Percentiles rank a stretch among this genome's conserved stretches.
Conservation (phyloP, 2,113 vertebrate genomes). For the Todiramphus chloris region DNA sequence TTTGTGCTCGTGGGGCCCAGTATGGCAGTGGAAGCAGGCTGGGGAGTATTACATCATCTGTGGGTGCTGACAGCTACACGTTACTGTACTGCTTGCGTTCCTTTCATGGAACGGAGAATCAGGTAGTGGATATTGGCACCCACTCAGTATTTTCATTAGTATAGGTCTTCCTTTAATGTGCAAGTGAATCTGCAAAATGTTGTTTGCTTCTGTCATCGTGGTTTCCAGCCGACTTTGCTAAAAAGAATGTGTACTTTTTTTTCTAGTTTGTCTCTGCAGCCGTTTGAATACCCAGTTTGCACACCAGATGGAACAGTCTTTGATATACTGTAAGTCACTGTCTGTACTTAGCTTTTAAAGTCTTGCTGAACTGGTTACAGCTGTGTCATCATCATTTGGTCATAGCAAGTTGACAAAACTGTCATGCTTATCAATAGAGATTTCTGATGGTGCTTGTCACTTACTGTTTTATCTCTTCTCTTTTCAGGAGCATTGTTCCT, state of each 20-base stretch:
- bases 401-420: neutral
- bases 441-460: neutral
- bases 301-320: constrained; percentile 91
- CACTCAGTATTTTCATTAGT: neutral
- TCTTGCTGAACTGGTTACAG: neutral
- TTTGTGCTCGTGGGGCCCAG: neutral
- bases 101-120: too few species aligned
- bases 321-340: constrained; percentile 88
- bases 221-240: neutral
- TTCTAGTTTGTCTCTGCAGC: constrained; percentile 92
- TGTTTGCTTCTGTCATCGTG: neutral
- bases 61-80: neutral
- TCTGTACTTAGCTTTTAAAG: neutral
- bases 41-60: neutral
- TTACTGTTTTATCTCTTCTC: neutral
- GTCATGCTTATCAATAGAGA: accelerated
- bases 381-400: neutral
- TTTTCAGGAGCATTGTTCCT: constrained; percentile 90
- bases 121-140: neutral
- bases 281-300: constrained; percentile 94
- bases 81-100: neutral
- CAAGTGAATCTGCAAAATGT: neutral
- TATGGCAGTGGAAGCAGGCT: accelerated
- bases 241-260: neutral
- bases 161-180: neutral